phyloP scores from a whole-genome alignment of 2,888 invertebrate species.

The Habroteleia sp. region DNA sequence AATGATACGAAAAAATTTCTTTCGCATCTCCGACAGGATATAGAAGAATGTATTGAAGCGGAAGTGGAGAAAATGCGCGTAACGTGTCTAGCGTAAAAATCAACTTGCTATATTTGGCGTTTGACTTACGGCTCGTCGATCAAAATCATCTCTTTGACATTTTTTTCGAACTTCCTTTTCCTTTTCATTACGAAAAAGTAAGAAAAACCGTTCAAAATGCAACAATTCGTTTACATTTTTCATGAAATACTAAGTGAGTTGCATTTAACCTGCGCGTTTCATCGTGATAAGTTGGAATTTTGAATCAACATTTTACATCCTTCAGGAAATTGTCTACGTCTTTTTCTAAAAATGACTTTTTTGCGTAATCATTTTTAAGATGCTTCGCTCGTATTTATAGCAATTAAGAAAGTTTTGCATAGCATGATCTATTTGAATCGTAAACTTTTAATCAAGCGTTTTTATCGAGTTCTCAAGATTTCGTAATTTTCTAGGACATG shows the following conservation, averaged over 20 bases:
- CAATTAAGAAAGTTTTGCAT: slow-evolving; percentile 51
- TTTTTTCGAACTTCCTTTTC: slow-evolving; percentile 31
- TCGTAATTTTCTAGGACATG: slow-evolving; percentile 50
- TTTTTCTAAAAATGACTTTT: slow-evolving; percentile 16
- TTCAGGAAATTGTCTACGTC: no score
- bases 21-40: slow-evolving; percentile 30
- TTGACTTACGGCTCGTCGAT: slow-evolving; percentile 14
- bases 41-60: slow-evolving; percentile 46
- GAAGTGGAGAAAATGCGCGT: slow-evolving; percentile 58
- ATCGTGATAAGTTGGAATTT: not conserved
- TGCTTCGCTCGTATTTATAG: slow-evolving; percentile 31
- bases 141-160: slow-evolving; percentile 32
- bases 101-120: slow-evolving; percentile 35
- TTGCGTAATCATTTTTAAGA: no score
- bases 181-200: slow-evolving; percentile 26
- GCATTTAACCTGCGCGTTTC: not conserved
- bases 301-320: no score
- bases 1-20: no score
- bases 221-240: not conserved
- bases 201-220: slow-evolving; percentile 11
- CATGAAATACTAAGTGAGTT: not conserved
- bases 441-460: slow-evolving; percentile 49
- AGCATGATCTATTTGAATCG: slow-evolving; percentile 29
- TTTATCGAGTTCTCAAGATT: slow-evolving; percentile 40
- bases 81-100: slow-evolving; percentile 63